Evolutionary conservation across 2,888 invertebrate species (phyloP).

Genomic region (Pollenia amentaria): DNA sequence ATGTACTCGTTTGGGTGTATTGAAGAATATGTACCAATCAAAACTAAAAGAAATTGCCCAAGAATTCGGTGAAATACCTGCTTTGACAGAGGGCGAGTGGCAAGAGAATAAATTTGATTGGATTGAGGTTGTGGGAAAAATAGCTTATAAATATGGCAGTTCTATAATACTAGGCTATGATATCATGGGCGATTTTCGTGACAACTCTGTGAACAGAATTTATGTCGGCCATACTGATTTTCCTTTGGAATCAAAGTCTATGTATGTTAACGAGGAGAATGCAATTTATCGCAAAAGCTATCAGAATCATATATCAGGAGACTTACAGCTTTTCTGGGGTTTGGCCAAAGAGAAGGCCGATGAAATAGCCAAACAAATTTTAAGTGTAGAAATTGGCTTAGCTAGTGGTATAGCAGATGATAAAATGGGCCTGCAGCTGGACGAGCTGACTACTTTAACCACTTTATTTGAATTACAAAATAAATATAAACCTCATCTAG

Average conservation of each 20-base stretch:
- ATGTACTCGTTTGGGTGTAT: slow-evolving; percentile 74
- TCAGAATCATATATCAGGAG: slow-evolving; percentile 66
- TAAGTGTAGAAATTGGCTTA: slow-evolving; percentile 80
- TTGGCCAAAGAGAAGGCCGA: slow-evolving; percentile 73
- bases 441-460: slow-evolving; percentile 71
- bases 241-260: slow-evolving; percentile 74
- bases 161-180: slow-evolving; percentile 76
- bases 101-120: slow-evolving; percentile 79
- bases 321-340: slow-evolving; percentile 76
- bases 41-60: slow-evolving; percentile 76
- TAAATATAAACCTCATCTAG: slow-evolving; percentile 76
- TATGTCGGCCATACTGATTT: slow-evolving; percentile 78
- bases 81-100: slow-evolving; percentile 77
- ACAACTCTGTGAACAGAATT: slow-evolving; percentile 76
- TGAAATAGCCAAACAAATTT: slow-evolving; percentile 77
- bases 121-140: slow-evolving; percentile 77
- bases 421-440: slow-evolving; percentile 71
- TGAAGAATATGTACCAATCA: slow-evolving; percentile 63
- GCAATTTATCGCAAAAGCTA: slow-evolving; percentile 64
- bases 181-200: slow-evolving; percentile 76
- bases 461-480: slow-evolving; percentile 76
- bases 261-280: slow-evolving; percentile 76
- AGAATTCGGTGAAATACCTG: slow-evolving; percentile 81
- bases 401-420: slow-evolving; percentile 79
- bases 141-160: slow-evolving; percentile 76